Base-by-base conservation (phyloP, 2,113 vertebrate genomes). In the Lophura nycthemera region DNA sequence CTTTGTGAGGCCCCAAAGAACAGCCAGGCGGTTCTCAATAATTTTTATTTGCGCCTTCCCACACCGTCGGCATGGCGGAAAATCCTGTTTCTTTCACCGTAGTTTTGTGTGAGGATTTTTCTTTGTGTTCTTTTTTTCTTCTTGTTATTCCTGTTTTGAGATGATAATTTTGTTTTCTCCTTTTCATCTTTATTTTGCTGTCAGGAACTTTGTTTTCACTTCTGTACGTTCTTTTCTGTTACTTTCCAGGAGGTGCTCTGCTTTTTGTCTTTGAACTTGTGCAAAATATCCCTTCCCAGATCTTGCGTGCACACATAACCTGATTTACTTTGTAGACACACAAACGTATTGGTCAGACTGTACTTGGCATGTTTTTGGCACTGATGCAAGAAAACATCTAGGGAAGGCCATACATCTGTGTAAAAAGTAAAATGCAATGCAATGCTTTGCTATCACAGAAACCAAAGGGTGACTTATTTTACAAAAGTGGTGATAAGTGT, bases 271-370 rank as follows among this genome's bases (percentile, higher is more conserved):
- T 75, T 32, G 18, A 76, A 56, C 11, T 38, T 86, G 21, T 27
- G 13, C 36, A 59, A 77, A 78, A 70, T 63, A 57, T 32, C 32
- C 20, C 22, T 79, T 86, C 38, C n/a, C 72, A 71, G 78, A 88
- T 65, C 4, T 57, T 0, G 0, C 10, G 5, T 60, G 19, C 5
- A n/a, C 76, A n/a, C 18, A 10, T 65, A 80, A 61, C 6, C 16
- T 43, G 47, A 43, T 64, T 69, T 75, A 84, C 32, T 84, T 65
- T 45, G 24, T 66, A 48, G 45, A 8, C 27, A 7, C 18, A 11
- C 14, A 72, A 21, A 18, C 14, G 40, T 30, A 36, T 60, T 75
- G 43, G 59, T 71, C 56, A 83, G 15, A 10, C 25, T 84, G 34
- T 0, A 57, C 61, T 86, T 76, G 61, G 24, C 4, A 1, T 88